phyloP scores from a whole-genome alignment of 2,797 vertebrate species.

The Chromis chromis region DNA sequence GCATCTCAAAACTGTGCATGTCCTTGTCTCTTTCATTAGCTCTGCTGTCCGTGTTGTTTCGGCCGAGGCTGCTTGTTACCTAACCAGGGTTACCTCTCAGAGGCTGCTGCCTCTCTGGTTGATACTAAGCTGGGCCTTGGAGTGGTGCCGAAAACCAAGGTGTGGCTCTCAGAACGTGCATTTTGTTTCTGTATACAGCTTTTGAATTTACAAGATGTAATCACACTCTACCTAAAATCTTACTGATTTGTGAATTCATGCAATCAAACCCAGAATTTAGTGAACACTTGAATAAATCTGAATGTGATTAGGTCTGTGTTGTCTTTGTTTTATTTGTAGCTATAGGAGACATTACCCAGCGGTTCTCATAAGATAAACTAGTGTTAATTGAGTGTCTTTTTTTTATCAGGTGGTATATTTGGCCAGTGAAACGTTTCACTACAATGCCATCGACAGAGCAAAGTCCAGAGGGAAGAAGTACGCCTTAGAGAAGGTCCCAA shows the following conservation, averaged over 20 bases:
- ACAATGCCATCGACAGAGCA: conserved; percentile 94
- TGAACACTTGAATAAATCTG: background rate
- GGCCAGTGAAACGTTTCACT: conserved; percentile 97
- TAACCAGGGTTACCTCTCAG: conserved; percentile 98
- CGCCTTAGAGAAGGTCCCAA: conserved; percentile 96
- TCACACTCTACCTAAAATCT: background rate
- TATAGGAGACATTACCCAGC: background rate
- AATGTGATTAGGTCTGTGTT: background rate
- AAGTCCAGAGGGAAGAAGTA: conserved; percentile 98
- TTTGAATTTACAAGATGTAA: background rate
- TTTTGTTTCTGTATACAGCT: background rate
- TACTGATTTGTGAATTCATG: too few species aligned
- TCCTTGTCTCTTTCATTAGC: conserved; percentile 46
- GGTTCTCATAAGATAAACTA: background rate
- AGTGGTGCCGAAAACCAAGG: conserved; percentile 98
- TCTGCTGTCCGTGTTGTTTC: conserved; percentile 98
- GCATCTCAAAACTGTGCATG: background rate
- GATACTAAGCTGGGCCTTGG: conserved; percentile 93
- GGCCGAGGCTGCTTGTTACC: conserved; percentile 96
- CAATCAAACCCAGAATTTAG: background rate
- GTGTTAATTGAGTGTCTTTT: background rate
- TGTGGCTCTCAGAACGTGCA: conserved; percentile 55
- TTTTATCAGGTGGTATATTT: conserved; percentile 91
- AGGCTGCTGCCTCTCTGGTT: conserved; percentile 94
- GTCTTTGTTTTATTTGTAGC: background rate